Conservation (phyloP, 2,888 invertebrate genomes). For the Scaptomyza reducta region DNA sequence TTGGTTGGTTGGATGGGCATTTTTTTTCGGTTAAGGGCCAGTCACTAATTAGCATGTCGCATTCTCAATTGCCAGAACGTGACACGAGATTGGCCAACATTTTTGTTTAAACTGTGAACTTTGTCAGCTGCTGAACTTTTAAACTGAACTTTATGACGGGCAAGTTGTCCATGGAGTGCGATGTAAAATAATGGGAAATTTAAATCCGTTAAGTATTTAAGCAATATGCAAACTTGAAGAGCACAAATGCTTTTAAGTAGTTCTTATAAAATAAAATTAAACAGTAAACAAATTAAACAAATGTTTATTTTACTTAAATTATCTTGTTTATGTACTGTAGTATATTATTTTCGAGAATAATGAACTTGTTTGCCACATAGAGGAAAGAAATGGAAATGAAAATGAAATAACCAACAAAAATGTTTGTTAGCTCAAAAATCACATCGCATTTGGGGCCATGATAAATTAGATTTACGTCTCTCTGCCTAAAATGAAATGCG, state of each 20-base stretch:
- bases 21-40: slow-evolving; percentile 27
- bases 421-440: slow-evolving; percentile 42
- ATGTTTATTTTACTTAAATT: not conserved
- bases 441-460: slow-evolving; percentile 57
- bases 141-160: slow-evolving; percentile 21
- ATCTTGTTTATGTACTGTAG: not conserved
- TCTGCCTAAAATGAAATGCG: slow-evolving; percentile 58
- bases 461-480: slow-evolving; percentile 68
- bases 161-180: not conserved
- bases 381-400: too few relatives aligned
- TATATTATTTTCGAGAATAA: not conserved
- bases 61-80: slow-evolving; percentile 75
- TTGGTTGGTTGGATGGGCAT: not conserved
- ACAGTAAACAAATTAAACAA: too few relatives aligned
- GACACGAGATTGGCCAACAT: slow-evolving; percentile 58
- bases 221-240: too few relatives aligned
- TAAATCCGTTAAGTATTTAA: not conserved
- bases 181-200: not conserved
- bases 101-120: slow-evolving; percentile 9
- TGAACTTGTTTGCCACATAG: slow-evolving; percentile 1
- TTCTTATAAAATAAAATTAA: too few relatives aligned
- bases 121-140: slow-evolving; percentile 44
- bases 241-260: too few relatives aligned
- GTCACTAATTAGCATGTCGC: slow-evolving; percentile 73
- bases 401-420: not conserved